Evolutionary conservation across 2,888 invertebrate genomes (phyloP), one percentile per base, ranked within the genome.

Genomic region (Apotomis betuletana): DNA sequence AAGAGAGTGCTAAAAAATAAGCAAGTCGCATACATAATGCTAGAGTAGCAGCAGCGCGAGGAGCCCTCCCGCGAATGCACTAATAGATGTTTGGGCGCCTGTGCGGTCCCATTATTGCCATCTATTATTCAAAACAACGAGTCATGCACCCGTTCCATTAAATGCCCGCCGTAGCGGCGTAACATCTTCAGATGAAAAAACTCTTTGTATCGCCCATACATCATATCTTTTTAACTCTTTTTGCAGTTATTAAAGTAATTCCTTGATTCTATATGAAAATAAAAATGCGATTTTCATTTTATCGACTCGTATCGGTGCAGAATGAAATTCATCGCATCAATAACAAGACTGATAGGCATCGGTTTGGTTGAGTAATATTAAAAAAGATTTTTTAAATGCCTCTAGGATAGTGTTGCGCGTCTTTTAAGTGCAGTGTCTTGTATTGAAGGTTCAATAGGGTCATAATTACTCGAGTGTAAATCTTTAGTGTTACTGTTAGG

Each of bases 261-360:
- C 87, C 80, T 81, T 80, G 79, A 55, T 82, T 85, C 87, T 86
- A 85, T 80, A 78, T 82, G 61, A 79, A 87, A 89, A 88, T 85
- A 87, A 89, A 87, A 85, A 81, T 79, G 81, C 85, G 83, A 85
- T 87, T 88, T 89, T 87, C 81, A 87, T 90, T 90, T 87, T 90
- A 90, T 89, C 87, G 85, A 79, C 79, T 82, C 81, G 84, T 82
- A 87, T 87, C 87, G 84, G 83, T 77, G 77, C 79, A 78, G 83
- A 81, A 87, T 87, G 86, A 88, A 87, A 88, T 86, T 90, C 87
- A 88, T 89, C 85, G 85, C 81, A 86, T 87, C 87, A 88, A 84
- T 87, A 86, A 90, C 90, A 90, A 90, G 90, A 87, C 87, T 80
- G 90, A 91, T 90, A 90, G 86, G 83, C 83, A 91, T 90, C 89